phyloP scores from a whole-genome alignment of 2,797 vertebrate species.

The Sebastes trivittatus region DNA sequence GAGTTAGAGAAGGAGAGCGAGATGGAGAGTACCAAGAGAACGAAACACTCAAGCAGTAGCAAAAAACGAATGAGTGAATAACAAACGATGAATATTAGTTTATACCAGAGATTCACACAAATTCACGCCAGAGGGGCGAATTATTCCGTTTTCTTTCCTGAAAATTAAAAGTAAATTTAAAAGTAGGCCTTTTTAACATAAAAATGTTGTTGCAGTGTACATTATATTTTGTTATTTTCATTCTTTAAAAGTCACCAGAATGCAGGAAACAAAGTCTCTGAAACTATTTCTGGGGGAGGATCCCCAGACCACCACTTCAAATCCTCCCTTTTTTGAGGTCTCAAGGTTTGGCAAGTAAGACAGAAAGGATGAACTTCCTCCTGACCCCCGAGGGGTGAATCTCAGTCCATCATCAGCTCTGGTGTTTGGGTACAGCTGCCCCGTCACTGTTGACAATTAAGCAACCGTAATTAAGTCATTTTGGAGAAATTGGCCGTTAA shows the following conservation, averaged over 20 bases:
- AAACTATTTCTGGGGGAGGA: neutral
- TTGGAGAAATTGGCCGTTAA: slow-evolving; percentile 50
- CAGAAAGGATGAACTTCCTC: neutral
- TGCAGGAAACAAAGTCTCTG: neutral
- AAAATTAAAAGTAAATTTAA: too few species aligned
- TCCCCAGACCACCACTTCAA: neutral
- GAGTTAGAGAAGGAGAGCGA: neutral
- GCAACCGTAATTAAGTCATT: slow-evolving; percentile 59
- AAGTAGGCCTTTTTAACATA: neutral
- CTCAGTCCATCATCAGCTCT: neutral
- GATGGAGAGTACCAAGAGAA: neutral
- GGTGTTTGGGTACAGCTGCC: slow-evolving; percentile 40
- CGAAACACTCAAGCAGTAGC: too few species aligned
- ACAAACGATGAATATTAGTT: too few species aligned
- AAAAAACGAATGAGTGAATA: too few species aligned
- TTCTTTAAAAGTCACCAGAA: neutral
- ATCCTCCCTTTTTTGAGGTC: neutral
- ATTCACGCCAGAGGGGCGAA: too few species aligned
- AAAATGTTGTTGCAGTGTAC: neutral
- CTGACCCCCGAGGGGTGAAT: neutral
- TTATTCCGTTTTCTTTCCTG: too few species aligned
- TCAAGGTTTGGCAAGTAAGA: neutral
- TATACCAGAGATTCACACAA: too few species aligned
- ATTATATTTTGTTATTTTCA: neutral
- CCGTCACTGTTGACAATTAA: slow-evolving; percentile 52